Evolutionary conservation across 2,113 vertebrate species (phyloP), one percentile per base, ranked within the genome.

Genomic region (Sylvia atricapilla): DNA sequence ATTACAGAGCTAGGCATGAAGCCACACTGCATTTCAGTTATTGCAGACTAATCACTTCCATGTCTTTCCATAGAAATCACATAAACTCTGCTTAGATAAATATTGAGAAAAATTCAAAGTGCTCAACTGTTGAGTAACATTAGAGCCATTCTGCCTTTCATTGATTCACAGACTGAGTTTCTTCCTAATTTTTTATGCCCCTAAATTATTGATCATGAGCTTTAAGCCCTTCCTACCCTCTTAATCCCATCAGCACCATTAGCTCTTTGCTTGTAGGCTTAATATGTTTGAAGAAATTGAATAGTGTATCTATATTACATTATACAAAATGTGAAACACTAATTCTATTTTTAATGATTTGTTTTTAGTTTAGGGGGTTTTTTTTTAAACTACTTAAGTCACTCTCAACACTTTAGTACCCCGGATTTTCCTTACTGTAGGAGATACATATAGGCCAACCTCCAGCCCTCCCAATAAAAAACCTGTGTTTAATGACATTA

Each of bases 271-370:
- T 89, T 93, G 64, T 41, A 87, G 84, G 41, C n/a, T 89, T 75
- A 90, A 60, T 63, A 75, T 35, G n/a, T 78, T 78, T 81, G 73
- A 86, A 87, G 69, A 94, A 82, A 88, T 68, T 35, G 74, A 79
- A 87, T 5, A 37, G 27, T 52, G 56, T 88, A 92, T 89, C 83
- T 80, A 20, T 72, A 90, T 93, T 80, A 77, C 55, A 70, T 95
- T 92, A 83, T 50, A 63, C 33, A 88, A 46, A 64, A 84, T 37
- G 60, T 52, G 72, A 67, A 77, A 72, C 18, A 39, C 56, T 88
- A 95, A 90, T 87, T 90, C 76, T 84, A 87, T 87, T 93, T 85
- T 64, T 80, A 95, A 93, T 85, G 53, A 86, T 95, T 94, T 93
- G 33, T 7, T 87, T 91, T 84, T 76, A 28, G 41, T 87, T 93